phyloP scores from a whole-genome alignment of 2,113 vertebrate genomes.

The Abramis brama region DNA sequence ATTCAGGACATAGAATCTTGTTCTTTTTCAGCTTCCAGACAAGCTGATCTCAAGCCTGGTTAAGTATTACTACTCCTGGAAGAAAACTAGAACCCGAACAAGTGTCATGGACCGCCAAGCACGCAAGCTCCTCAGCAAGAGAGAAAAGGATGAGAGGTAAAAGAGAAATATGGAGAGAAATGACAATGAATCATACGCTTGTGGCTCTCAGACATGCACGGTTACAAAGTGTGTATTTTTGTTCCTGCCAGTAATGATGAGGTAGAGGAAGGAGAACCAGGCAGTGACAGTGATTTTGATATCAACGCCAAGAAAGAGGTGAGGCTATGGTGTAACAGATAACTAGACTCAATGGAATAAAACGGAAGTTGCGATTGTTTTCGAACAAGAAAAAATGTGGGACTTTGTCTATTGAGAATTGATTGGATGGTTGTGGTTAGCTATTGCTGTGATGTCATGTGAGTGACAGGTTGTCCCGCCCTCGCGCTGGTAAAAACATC shows the following conservation, averaged over 20 bases:
- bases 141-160: conserved; percentile 88
- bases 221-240: conserved; percentile 11
- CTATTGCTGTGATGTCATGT: too few species aligned
- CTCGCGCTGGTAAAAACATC: too few species aligned
- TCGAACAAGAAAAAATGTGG: too few species aligned
- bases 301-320: conserved; percentile 87
- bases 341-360: not conserved
- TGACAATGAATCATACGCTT: not conserved
- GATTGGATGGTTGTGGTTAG: too few species aligned
- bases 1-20: not conserved
- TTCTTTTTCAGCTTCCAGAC: conserved; percentile 80
- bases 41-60: conserved; percentile 90
- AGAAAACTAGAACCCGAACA: conserved; percentile 88
- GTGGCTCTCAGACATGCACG: not conserved
- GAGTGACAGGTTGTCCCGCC: too few species aligned
- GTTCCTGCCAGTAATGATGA: conserved; percentile 78
- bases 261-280: conserved; percentile 80
- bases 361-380: too few species aligned
- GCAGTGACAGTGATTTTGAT: conserved; percentile 86
- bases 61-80: conserved; percentile 94
- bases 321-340: conserved; percentile 44
- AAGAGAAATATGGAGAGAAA: not conserved
- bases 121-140: conserved; percentile 83
- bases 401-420: too few species aligned
- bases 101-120: conserved; percentile 94